Conservation (phyloP, 2,888 invertebrate genomes). For the Seira sanloemensis region DNA sequence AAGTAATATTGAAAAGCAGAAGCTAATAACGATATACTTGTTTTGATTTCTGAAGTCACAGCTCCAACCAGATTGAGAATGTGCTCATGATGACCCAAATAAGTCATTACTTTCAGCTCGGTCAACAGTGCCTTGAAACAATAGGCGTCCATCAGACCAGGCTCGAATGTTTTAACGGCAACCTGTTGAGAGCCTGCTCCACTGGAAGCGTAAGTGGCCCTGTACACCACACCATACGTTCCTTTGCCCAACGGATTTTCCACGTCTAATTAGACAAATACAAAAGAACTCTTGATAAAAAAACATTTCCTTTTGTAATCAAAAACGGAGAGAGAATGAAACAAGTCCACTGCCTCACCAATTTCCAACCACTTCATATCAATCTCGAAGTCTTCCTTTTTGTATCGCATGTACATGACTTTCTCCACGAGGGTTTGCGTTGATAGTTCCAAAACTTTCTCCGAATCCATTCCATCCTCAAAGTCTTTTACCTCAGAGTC, state of each 20-base stretch:
- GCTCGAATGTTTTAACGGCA: slow-evolving; percentile 58
- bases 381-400: slow-evolving; percentile 43
- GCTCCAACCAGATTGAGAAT: slow-evolving; percentile 63
- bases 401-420: slow-evolving; percentile 44
- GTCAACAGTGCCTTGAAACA: slow-evolving; percentile 57
- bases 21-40: no score
- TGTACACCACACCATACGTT: slow-evolving; percentile 55
- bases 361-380: slow-evolving; percentile 5
- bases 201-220: slow-evolving; percentile 36
- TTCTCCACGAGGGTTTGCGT: slow-evolving; percentile 29
- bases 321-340: no score
- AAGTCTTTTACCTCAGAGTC: slow-evolving; percentile 55
- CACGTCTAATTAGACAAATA: slow-evolving; percentile 46
- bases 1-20: no score
- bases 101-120: slow-evolving; percentile 68
- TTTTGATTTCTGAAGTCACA: slow-evolving; percentile 37
- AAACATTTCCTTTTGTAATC: no score
- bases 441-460: neutral
- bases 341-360: no score
- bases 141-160: slow-evolving; percentile 43
- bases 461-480: slow-evolving; percentile 56
- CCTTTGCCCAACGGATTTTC: slow-evolving; percentile 56
- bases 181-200: slow-evolving; percentile 16
- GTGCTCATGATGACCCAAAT: slow-evolving; percentile 56
- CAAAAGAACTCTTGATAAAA: slow-evolving; percentile 33